These are phyloP conservation scores for Aythya fuligula DNA, from an alignment of 2,797 vertebrate species.

Conservation along the genomic window DNA sequence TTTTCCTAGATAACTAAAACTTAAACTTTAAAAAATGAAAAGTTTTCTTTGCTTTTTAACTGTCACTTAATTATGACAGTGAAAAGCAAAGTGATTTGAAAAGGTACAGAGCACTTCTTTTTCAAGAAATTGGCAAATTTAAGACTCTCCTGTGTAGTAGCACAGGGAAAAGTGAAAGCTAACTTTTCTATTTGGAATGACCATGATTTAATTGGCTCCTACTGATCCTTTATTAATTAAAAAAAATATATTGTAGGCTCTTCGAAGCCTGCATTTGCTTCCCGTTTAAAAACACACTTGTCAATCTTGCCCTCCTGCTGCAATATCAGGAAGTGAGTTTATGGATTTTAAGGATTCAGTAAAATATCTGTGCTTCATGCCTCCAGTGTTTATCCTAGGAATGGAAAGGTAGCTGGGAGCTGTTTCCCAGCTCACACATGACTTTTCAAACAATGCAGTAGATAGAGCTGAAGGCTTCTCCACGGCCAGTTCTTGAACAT, in stretches of 20 bases:
- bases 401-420: background rate
- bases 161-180: slow-evolving; percentile 21
- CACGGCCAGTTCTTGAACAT: background rate
- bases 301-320: background rate
- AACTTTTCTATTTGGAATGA: background rate
- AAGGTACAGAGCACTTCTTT: fast-evolving
- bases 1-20: background rate
- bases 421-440: background rate
- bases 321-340: background rate
- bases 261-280: slow-evolving; percentile 44
- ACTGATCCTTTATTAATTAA: slow-evolving; percentile 57
- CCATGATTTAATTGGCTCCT: slow-evolving; percentile 46
- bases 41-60: background rate
- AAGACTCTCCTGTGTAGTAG: background rate
- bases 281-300: slow-evolving; percentile 4
- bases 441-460: background rate
- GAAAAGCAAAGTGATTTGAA: slow-evolving; percentile 4
- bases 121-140: background rate
- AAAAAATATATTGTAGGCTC: slow-evolving; percentile 42
- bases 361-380: background rate
- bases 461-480: background rate
- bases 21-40: background rate
- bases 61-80: background rate
- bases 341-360: background rate
- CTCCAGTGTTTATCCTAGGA: background rate